These are phyloP conservation scores for Drosophila littoralis DNA, from an alignment of 1,140 invertebrate genomes.

Conservation along the genomic window DNA sequence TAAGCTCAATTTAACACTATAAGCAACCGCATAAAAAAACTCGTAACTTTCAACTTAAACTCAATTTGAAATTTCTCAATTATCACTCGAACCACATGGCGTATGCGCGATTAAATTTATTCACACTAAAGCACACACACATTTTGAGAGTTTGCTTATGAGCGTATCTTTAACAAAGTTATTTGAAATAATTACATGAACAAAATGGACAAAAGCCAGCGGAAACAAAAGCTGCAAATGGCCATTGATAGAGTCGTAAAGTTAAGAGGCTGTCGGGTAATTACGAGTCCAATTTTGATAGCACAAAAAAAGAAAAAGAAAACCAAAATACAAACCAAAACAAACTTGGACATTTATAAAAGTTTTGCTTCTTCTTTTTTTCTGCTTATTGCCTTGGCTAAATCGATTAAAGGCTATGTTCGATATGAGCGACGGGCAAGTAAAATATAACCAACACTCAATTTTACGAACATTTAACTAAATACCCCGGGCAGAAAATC, in stretches of 20 bases:
- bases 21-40: too few species aligned
- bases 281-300: constrained; percentile 50
- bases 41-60: background rate
- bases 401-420: constrained; percentile 71
- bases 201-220: constrained; percentile 10
- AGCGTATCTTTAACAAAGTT: constrained; percentile 16
- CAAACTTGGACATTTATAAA: constrained; percentile 73
- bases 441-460: constrained; percentile 76
- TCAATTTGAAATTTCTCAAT: background rate
- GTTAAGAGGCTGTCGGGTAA: constrained; percentile 60
- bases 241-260: constrained; percentile 73
- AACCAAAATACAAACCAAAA: constrained; percentile 54
- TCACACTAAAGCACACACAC: constrained; percentile 11
- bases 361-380: constrained; percentile 33
- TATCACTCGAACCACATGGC: constrained; percentile 7
- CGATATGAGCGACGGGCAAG: constrained; percentile 21
- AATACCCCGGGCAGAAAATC: constrained; percentile 54
- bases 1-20: too few species aligned
- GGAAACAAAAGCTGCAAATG: constrained; percentile 13
- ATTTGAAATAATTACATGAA: constrained; percentile 56
- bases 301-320: background rate
- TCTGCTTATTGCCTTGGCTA: constrained; percentile 71
- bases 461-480: constrained; percentile 82
- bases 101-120: constrained; percentile 17
- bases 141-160: constrained; percentile 13